Conservation (phyloP, 2,797 vertebrate species). For the Linurgus olivaceus region DNA sequence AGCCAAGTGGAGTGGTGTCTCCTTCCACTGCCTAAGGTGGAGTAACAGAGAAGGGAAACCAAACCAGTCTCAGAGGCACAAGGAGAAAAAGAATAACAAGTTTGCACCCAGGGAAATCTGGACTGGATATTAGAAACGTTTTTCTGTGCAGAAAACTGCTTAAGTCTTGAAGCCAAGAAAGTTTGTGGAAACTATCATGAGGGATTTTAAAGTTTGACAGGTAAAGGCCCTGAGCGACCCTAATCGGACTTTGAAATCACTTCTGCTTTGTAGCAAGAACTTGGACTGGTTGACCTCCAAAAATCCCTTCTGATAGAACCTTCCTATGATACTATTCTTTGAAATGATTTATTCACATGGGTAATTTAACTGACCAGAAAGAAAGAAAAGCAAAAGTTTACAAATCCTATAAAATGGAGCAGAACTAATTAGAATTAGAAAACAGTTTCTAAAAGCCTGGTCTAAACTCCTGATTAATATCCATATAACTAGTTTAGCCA, state of each 20-base stretch:
- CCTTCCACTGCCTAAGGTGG: neutral
- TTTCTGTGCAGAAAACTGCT: neutral
- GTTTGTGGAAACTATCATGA: neutral
- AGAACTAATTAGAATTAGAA: neutral
- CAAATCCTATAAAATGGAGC: neutral
- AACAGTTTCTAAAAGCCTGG: neutral
- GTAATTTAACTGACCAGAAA: neutral
- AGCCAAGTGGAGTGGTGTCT: neutral
- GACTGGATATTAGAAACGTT: neutral
- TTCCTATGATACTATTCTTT: neutral
- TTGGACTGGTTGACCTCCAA: conserved; percentile 6
- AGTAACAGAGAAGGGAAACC: neutral
- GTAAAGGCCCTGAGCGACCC: neutral
- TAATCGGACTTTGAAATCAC: conserved; percentile 30
- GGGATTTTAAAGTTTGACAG: conserved; percentile 9
- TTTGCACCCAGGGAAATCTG: neutral
- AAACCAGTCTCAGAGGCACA: neutral
- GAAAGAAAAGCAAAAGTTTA: conserved; percentile 5
- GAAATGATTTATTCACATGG: neutral
- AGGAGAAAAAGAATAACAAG: neutral
- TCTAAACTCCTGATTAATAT: neutral
- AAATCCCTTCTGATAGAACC: conserved; percentile 7
- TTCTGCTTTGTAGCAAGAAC: neutral
- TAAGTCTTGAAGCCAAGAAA: neutral
- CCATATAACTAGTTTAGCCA: neutral